These are phyloP conservation scores for Heliocidaris erythrogramma DNA, from an alignment of 35 echinoderm and acorn worm species.

Conservation along the genomic window DNA sequence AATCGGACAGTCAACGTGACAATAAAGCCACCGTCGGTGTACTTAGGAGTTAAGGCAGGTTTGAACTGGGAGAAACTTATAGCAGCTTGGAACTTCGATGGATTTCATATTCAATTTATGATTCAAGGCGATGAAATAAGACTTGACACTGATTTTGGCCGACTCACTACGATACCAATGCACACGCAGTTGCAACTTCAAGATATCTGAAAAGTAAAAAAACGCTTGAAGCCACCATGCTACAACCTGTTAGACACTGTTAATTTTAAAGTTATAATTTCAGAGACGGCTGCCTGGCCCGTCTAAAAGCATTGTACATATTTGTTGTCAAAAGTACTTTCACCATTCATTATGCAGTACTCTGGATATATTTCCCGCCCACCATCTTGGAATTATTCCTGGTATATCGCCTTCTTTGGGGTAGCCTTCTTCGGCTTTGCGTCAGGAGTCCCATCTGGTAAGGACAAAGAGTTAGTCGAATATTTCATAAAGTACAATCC, in stretches of 20 bases:
- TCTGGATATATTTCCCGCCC: background rate
- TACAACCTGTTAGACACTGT: background rate
- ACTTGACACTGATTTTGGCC: background rate
- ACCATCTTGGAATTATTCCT: conserved; percentile 11
- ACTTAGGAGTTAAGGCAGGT: background rate
- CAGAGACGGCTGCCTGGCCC: background rate
- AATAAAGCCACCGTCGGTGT: background rate
- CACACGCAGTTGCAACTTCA: background rate
- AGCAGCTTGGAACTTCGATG: background rate
- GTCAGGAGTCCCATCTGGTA: background rate
- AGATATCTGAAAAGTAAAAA: background rate
- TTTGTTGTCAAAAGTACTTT: background rate
- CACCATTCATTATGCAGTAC: background rate
- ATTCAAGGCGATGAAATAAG: background rate
- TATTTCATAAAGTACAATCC: too few relatives aligned
- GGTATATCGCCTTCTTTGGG: background rate
- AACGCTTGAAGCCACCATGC: background rate
- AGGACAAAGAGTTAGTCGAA: background rate
- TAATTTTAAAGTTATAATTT: background rate
- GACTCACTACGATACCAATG: background rate
- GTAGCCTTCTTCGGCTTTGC: background rate
- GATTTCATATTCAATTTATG: background rate
- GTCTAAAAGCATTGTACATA: background rate
- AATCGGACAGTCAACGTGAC: background rate
- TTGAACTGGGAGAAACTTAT: background rate